Conservation (phyloP, 1,140 invertebrate species). For the Samia ricini region DNA sequence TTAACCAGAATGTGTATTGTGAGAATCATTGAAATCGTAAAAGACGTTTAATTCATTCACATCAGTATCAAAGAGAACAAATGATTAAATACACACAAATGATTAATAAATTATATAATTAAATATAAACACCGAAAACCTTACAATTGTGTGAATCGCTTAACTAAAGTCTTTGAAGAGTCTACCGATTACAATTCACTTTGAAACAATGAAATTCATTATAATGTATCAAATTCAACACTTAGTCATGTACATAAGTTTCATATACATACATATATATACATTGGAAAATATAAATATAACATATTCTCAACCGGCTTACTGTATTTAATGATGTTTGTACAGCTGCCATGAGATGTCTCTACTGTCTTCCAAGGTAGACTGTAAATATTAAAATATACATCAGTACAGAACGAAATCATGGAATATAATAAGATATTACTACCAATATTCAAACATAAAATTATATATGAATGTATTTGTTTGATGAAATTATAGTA, state of each 20-base stretch:
- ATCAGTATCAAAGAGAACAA: constrained; percentile 9
- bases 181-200: constrained; percentile 7
- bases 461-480: background rate
- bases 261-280: too few relatives aligned
- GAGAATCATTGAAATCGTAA: background rate
- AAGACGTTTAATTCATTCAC: background rate
- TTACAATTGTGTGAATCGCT: constrained; percentile 21
- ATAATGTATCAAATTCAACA: background rate
- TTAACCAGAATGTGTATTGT: background rate
- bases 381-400: background rate
- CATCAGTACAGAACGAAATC: constrained; percentile 9
- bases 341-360: background rate
- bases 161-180: constrained; percentile 27
- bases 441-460: background rate
- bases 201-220: constrained; percentile 23
- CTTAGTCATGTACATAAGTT: too few relatives aligned
- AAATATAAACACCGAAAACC: constrained; percentile 21
- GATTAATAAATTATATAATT: constrained; percentile 27
- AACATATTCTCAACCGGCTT: background rate
- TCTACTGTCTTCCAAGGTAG: background rate
- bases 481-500: background rate
- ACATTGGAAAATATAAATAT: background rate
- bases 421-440: constrained; percentile 11
- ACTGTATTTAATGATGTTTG: background rate
- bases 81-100: constrained; percentile 18